Evolutionary conservation across 2,797 vertebrate species (phyloP), one percentile per base, ranked within the genome.

Genomic region (Enteromius afrohamiltoni): DNA sequence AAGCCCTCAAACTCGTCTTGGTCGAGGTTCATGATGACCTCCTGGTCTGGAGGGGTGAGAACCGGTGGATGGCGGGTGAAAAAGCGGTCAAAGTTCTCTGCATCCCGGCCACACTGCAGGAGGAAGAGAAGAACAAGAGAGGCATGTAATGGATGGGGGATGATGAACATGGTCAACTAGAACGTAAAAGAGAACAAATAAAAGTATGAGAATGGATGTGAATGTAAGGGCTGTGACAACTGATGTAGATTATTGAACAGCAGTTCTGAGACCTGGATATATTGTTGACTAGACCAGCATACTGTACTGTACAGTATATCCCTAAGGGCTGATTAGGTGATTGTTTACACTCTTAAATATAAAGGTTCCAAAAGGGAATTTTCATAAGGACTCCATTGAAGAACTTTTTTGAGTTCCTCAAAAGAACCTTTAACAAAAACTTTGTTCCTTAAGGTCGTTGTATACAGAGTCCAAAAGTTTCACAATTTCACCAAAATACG

Each of bases 1-100:
- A 95, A 95, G 89, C 98, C 98, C 96, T 98, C 96, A 88, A 99
- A 99, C 95, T 99, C 98, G 92, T 97, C 95, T 93, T 99, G 98
- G 96, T 99, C 98, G 96, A 99, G 96, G 96, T 99, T 99, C 95
- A 97, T 95, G 96, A 99, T 98, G 96, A 99, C 97, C 95, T 99
- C 98, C 92, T 98, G 96, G 94, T 99, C 97, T 3, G 98, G 97
- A 91, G 97, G 98, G 87, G 97, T 99, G 93, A 99, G 93, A 94
- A 99, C 96, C 23, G 98, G 97, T 68, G 97, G 97, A 92, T 98
- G 97, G 91, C 98, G 97, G 10, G 98, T 98, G 97, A 99, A 99
- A 99, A 99, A 99, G 60, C 96, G 96, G 94, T 99, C 98, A 96
- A 99, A 99, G 97, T 99, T 99, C 93, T 99, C 98, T 4, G 98